Evolutionary conservation across 1,140 invertebrate genomes (phyloP), one percentile per base, ranked within the genome.

Genomic region (Globodera rostochiensis): DNA sequence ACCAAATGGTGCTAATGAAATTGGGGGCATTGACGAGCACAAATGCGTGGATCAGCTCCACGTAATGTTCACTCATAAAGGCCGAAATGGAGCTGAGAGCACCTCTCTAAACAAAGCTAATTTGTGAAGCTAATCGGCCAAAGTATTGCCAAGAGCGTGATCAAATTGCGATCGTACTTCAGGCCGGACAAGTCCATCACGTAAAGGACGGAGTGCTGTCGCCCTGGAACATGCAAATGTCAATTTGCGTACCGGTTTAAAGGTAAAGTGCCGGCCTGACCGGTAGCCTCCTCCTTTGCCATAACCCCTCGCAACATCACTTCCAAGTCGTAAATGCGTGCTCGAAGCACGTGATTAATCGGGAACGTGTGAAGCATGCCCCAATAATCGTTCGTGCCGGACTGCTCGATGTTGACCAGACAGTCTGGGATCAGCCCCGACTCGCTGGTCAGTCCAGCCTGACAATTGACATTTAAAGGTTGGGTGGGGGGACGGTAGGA

Each of bases 151-250:
- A 47, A 50, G 46, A 89, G 82, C 15, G 84, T 82, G 6, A 86
- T 76, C 7, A 88, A 77, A 57, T 80, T 77, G 50, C 77, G 84
- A 74, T 90, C 87, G 60, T 80, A 88, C 21, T 84, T 84, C 9
- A 89, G 83, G 19, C 88, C 88, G 70, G 80, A 83, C 73, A 89
- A 77, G 74, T 89, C 88, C 88, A 89, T 89, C n/a, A 89, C 86
- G 71, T 89, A 88, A 70, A 89, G 81, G 36, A 88, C 82, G 21
- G 85, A 87, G 45, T 82, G 82, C 76, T 89, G 87, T 15, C 85
- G 66, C 25, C 85, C 85, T 88, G 21, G 53, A 84, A 85, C 8
- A 47, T n/a, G 11, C 46, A 4, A 70, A 70, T 74, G 9, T 74
- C 36, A 19, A 4, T 73, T n/a, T 73, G 70, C 4, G 15, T 73